Evolutionary conservation across 2,888 invertebrate genomes (phyloP).

Genomic region (Drosophila picticornis): DNA sequence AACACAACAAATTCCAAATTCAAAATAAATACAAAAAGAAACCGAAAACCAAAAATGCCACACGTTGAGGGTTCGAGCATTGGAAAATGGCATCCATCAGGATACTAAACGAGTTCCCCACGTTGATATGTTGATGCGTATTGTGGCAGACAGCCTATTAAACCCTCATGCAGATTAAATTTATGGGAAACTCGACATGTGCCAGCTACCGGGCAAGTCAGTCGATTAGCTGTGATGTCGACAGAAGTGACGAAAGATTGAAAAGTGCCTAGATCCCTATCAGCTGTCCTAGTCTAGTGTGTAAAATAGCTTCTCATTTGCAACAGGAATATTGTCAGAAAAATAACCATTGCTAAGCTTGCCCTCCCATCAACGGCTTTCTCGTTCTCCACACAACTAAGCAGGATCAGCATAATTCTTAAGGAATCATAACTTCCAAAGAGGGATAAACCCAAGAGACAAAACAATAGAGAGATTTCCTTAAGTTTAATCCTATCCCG

Average conservation of each 20-base stretch:
- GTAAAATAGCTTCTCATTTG: neutral
- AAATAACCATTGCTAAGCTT: neutral
- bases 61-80: slow-evolving; percentile 43
- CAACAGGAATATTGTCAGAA: neutral
- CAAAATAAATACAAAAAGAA: slow-evolving; percentile 70
- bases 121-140: slow-evolving; percentile 55
- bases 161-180: slow-evolving; percentile 67
- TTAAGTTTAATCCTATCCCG: neutral
- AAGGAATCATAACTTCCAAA: slow-evolving; percentile 6
- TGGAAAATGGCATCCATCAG: slow-evolving; percentile 55
- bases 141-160: slow-evolving; percentile 74
- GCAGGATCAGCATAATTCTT: slow-evolving; percentile 25
- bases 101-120: slow-evolving; percentile 45
- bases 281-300: neutral
- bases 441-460: slow-evolving; percentile 20
- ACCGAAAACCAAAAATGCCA: slow-evolving; percentile 49
- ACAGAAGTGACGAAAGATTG: slow-evolving; percentile 19
- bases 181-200: slow-evolving; percentile 72
- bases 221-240: slow-evolving; percentile 25
- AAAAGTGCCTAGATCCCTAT: neutral
- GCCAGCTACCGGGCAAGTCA: slow-evolving; percentile 38
- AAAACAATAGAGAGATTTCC: slow-evolving; percentile 1
- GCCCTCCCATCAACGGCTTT: neutral
- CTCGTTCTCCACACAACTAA: neutral
- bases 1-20: slow-evolving; percentile 71